Percentiles rank a stretch among this genome's conserved stretches.
Evolutionary conservation across 2,113 vertebrate species (phyloP).

Genomic region (Podiceps cristatus): DNA sequence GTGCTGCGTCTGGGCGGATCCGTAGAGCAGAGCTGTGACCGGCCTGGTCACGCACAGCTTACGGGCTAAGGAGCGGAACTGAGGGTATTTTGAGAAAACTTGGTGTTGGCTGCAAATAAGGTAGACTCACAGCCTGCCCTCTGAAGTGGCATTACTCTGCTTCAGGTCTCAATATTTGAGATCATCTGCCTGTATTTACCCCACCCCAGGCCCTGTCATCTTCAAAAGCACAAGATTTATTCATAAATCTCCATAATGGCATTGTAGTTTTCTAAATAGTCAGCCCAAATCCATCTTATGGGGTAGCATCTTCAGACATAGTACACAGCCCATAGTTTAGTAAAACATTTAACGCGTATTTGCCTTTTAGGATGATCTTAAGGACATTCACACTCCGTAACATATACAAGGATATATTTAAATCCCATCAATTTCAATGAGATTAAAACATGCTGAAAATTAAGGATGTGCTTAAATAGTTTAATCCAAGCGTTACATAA

Average conservation of each 20-base stretch:
- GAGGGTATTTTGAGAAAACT: neutral
- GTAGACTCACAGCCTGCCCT: neutral
- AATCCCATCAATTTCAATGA: neutral
- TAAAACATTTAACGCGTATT: neutral
- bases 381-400: neutral
- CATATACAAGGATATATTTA: neutral
- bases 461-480: neutral
- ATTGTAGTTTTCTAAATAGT: neutral
- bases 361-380: neutral
- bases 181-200: neutral
- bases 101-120: neutral
- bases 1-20: neutral
- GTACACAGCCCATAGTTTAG: neutral
- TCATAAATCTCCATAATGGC: neutral
- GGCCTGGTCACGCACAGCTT: accelerated
- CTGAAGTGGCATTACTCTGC: neutral
- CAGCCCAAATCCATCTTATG: neutral
- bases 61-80: neutral
- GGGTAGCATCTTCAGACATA: neutral
- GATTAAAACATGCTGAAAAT: neutral
- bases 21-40: neutral
- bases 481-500: neutral
- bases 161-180: neutral
- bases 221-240: neutral
- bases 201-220: neutral